Base-by-base conservation (phyloP, 2,113 vertebrate genomes). In the Trogon surrucura region DNA sequence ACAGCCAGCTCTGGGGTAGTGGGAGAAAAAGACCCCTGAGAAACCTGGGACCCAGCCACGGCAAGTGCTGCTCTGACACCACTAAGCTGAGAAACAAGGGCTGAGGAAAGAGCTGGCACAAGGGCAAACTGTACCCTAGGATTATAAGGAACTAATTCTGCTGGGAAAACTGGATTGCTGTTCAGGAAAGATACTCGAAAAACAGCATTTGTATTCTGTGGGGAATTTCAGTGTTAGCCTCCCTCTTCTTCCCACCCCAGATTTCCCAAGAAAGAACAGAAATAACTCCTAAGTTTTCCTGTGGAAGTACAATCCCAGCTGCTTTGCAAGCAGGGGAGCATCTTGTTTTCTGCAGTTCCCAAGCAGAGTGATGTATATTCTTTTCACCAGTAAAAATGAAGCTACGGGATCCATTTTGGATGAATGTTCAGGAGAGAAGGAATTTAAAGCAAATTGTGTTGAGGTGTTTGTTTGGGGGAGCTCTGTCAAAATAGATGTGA, bases 261-360 rank as follows among this genome's bases (percentile, higher is more conserved):
- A 56, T 94, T 91, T 85, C 79, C 81, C 54, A 69, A 45, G 75
- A 58, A 90, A 94, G 86, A 88, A 58, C 54, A 62, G 66, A 94
- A 93, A 78, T 78, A 74, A 41, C 38, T 32, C 58, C 2, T 18
- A 47, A 69, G 23, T 93, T 96, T 79, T 93, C 88, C 79, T 53
- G 11, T 45, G 65, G 81, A 94, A 77, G 77, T 88, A 26, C 5
- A 62, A 70, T 85, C 66, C 57, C 6, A 0, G 14, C 71, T 82
- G 90, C 85, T 90, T 72, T 83, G 85, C 66, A 94, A 88, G 34
- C 15, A 27, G 2, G 17, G 51, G 56, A 91, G 19, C 51, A n/a
- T 75, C 70, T 81, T 86, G 20, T n/a, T 60, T 56, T 34, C 66
- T 72, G 57, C 9, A 22, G 53, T 72, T 85, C 26, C 18, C 45